These are phyloP conservation scores for Rousettus leschenaultii DNA, from an alignment of 2,113 vertebrate genomes.

Conservation along the genomic window DNA sequence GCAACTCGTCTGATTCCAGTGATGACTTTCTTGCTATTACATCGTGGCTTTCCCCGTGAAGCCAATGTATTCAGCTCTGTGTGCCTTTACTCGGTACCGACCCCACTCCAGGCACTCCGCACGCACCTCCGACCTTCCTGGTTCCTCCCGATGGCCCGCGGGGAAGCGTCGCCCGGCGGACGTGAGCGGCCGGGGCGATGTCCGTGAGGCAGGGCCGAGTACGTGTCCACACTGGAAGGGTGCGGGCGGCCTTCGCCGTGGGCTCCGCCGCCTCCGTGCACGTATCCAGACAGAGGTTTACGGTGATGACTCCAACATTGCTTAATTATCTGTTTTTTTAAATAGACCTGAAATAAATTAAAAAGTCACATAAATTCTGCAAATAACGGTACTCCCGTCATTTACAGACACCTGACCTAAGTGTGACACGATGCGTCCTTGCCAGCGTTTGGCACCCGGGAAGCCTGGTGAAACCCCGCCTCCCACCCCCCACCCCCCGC, in stretches of 20 bases:
- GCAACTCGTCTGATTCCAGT: not conserved
- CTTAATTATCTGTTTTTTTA: not conserved
- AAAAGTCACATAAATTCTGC: not conserved
- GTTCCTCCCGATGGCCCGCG: rapidly evolving
- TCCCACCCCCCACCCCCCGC: too few species aligned
- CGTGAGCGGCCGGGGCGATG: too few species aligned
- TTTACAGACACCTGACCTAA: not conserved
- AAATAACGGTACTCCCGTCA: not conserved
- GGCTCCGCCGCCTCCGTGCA: rapidly evolving
- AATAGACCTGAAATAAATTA: not conserved
- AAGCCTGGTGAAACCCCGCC: not conserved
- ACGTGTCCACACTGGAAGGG: too few species aligned
- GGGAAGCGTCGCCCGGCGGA: rapidly evolving
- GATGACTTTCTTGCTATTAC: rapidly evolving
- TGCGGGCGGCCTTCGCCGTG: rapidly evolving
- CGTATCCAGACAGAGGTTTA: not conserved
- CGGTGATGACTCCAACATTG: too few species aligned
- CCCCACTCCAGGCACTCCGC: not conserved
- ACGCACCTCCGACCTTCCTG: rapidly evolving
- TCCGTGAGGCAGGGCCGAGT: not conserved
- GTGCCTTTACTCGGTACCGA: not conserved
- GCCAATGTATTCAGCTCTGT: too few species aligned
- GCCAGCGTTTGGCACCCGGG: not conserved
- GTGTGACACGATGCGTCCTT: not conserved
- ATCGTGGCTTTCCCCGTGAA: not conserved